These are phyloP conservation scores for Leucophora obtusa DNA, from an alignment of 2,888 invertebrate species.

Conservation along the genomic window DNA sequence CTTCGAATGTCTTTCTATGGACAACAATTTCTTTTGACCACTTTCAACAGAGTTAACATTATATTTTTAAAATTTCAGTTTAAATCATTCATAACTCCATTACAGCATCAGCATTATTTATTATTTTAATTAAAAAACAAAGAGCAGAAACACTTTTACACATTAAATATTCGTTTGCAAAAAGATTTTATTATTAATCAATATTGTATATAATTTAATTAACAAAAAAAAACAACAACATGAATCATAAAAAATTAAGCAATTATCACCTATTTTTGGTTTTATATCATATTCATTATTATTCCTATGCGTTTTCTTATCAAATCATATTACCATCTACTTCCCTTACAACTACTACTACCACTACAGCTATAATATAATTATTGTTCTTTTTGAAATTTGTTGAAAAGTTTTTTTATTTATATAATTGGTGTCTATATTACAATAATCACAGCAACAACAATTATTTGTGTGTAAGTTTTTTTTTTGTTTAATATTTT, in stretches of 20 bases:
- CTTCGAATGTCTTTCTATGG: constrained; percentile 39
- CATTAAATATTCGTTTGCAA: background rate
- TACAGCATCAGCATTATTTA: background rate
- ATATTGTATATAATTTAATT: background rate
- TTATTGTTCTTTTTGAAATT: constrained; percentile 40
- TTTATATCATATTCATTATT: background rate
- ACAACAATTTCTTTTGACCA: constrained; percentile 34
- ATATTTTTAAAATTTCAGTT: background rate
- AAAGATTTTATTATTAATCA: background rate
- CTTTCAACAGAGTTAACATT: background rate
- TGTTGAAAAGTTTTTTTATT: constrained; percentile 63
- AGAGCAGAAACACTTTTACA: background rate
- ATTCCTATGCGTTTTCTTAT: background rate
- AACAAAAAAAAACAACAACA: background rate
- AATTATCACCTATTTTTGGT: background rate
- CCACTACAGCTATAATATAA: constrained; percentile 7
- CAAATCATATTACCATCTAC: background rate
- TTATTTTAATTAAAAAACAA: background rate
- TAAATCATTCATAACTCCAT: background rate
- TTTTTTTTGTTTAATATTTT: background rate
- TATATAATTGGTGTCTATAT: constrained; percentile 59
- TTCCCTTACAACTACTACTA: constrained; percentile 3
- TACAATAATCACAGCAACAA: constrained; percentile 47
- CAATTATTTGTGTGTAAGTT: constrained; percentile 55
- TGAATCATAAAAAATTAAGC: background rate